Evolutionary conservation across 2,113 vertebrate species (phyloP), one percentile per base, ranked within the genome.

Genomic region (Rhegmatorhina hoffmannsi): DNA sequence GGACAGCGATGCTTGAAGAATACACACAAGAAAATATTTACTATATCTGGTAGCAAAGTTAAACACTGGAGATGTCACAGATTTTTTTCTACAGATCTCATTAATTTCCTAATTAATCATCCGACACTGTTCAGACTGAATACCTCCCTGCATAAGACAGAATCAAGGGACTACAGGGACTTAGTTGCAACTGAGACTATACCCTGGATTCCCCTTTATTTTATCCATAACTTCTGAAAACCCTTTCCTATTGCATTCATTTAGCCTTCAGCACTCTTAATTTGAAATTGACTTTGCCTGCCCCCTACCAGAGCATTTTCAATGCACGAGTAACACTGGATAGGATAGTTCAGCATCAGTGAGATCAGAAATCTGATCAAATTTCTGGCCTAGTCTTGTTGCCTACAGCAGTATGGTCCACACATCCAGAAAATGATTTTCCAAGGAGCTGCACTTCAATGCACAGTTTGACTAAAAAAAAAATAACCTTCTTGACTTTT

Each of bases 401-500:
- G 82, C 93, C 90, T 92, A 67, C 63, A 95, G 94, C 87, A 91
- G 80, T 26, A 46, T 9, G 72, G n/a, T 50, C 67, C 73, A 60
- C 38, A 69, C 20, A 90, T 76, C n/a, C 68, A 58, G 78, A 94
- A 85, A 90, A 83, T 86, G 0, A 88, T 87, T 89, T 94, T 92
- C 87, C 89, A 55, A 85, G 79, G 34, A 25, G 25, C 34, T 88
- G 75, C 82, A 69, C 70, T 70, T 91, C 84, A 83, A 36, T 77
- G 55, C 36, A 77, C 44, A 70, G 63, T 19, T 67, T 89, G 44
- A 83, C n/a, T 60, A 0, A 81, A 84, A 83, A 69, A 63, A 31
- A 55, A 46, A 56, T 87, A 95, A 87, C 59, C 67, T 88, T 66
- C 20, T 55, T 80, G 78, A 92, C 46, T 91, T 95, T 62, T 82